Evolutionary conservation across 2,888 invertebrate genomes (phyloP), one percentile per base, ranked within the genome.

Genomic region (Creontiades dilutus): DNA sequence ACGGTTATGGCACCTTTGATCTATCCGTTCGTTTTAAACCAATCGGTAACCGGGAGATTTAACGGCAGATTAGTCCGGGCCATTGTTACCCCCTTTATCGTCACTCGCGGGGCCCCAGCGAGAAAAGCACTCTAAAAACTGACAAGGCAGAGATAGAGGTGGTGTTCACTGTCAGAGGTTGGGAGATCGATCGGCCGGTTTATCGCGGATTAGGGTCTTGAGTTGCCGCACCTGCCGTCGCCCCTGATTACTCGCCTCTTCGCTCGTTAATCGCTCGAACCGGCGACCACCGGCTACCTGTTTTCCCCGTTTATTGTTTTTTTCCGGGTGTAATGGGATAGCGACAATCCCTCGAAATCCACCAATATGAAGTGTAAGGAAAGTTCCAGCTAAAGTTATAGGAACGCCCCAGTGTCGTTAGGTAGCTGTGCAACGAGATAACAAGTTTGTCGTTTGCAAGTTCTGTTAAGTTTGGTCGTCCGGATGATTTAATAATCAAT

Each of bases 171-270:
- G 19, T 61, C 61, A 52, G 52, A 52, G 52, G 52, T 52, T 16
- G 52, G 16, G 61, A 61, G 61, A 61, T 61, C 61, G 61, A 61
- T 61, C n/a, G 61, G 9, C n/a, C 61, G 61, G n/a, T 61, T 61
- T 61, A 61, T 61, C 61, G 19, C n/a, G 61, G 61, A 61, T 61
- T 61, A 61, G 61, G 16, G 16, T 52, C 52, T 52, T 12, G 16
- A 52, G 52, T 52, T 14, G 52, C 52, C 52, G 52, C 52, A 61
- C 9, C 61, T 61, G 61, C n/a, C 19, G 19, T 0, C 61, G 2
- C 19, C 61, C 9, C n/a, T 61, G n/a, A 61, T 61, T 61, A 19
- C 61, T 61, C 19, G 16, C n/a, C 19, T 19, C 61, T 19, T 9
- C 61, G 9, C 61, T 61, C n/a, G 19, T 61, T n/a, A 19, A 61